phyloP scores from a whole-genome alignment of 2,113 vertebrate genomes.

The Anhinga rufa region DNA sequence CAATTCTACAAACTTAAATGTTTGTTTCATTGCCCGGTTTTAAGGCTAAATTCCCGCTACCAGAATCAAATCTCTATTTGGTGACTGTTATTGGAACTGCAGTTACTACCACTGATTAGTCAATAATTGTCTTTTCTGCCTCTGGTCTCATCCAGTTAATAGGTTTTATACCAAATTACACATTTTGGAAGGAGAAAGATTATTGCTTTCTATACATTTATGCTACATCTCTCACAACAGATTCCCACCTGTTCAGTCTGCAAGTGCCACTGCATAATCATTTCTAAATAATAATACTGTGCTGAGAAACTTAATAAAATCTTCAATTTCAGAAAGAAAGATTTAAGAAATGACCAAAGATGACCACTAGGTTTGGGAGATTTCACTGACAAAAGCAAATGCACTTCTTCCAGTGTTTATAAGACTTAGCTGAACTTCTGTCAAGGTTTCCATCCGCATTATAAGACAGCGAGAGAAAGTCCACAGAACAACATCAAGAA shows the following conservation, averaged over 20 bases:
- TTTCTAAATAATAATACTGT: not conserved
- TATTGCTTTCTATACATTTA: not conserved
- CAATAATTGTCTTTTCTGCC: not conserved
- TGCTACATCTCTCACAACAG: not conserved
- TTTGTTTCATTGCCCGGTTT: not conserved
- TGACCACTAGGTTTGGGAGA: not conserved
- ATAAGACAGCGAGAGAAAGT: not conserved
- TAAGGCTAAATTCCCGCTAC: not conserved
- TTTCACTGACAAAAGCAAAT: not conserved
- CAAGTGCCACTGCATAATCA: not conserved
- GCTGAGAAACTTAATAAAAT: not conserved
- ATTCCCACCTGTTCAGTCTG: not conserved
- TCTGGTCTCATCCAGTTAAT: not conserved
- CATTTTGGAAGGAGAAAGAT: not conserved
- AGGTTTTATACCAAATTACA: not conserved
- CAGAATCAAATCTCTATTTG: not conserved
- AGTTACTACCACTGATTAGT: not conserved
- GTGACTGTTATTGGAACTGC: not conserved
- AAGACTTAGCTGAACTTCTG: not conserved
- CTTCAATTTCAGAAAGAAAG: not conserved
- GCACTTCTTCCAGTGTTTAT: not conserved
- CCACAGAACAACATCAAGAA: not conserved
- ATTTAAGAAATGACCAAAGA: not conserved
- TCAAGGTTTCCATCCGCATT: not conserved
- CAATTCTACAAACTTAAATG: not conserved